phyloP scores from a whole-genome alignment of 2,113 vertebrate genomes.

The Nothocercus julius region DNA sequence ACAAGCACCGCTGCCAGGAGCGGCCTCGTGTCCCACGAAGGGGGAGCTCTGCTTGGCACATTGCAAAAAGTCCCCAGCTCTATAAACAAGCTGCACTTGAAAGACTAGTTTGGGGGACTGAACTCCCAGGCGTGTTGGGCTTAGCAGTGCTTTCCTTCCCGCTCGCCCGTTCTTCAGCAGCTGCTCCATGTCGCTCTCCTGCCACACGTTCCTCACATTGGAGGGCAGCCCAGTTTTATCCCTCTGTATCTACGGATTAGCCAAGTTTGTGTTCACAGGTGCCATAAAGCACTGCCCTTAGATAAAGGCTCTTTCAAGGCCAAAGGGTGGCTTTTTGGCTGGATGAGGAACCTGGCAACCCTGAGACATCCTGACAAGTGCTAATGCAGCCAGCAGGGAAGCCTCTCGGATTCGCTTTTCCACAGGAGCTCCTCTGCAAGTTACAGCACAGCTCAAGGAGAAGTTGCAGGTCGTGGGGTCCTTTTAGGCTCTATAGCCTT shows the following conservation, averaged over 20 bases:
- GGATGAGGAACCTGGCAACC: neutral
- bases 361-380: neutral
- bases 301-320: neutral
- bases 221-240: neutral
- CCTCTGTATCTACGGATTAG: neutral
- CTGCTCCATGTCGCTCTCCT: neutral
- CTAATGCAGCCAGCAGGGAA: neutral
- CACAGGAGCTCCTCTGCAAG: neutral
- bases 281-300: neutral
- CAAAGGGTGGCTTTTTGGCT: neutral
- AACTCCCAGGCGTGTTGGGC: neutral
- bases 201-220: neutral
- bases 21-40: neutral
- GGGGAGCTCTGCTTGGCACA: neutral
- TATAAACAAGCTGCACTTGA: neutral
- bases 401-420: neutral
- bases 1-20: neutral
- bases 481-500: neutral
- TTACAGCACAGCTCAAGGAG: neutral
- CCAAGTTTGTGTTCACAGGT: neutral
- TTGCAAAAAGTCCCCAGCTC: neutral
- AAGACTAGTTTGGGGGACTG: neutral
- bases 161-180: neutral
- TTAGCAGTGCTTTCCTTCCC: neutral
- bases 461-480: neutral